Conservation (phyloP, 1,140 invertebrate species). For the Hyphantria cunea region DNA sequence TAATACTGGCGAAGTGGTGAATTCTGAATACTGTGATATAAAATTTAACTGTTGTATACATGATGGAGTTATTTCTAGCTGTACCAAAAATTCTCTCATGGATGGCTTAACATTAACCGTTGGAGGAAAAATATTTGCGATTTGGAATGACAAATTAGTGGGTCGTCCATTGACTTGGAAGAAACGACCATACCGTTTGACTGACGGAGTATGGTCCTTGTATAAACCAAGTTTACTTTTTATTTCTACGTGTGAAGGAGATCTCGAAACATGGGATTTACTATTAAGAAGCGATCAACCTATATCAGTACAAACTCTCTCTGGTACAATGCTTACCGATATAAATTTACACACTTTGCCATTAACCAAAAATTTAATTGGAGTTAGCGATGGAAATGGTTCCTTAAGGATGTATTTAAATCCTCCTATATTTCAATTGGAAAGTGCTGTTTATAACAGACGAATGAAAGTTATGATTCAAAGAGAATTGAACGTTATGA, state of each 20-base stretch:
- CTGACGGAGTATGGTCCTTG: slow-evolving; percentile 68
- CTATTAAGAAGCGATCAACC: slow-evolving; percentile 71
- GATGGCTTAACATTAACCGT: slow-evolving; percentile 79
- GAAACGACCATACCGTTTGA: slow-evolving; percentile 63
- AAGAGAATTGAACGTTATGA: slow-evolving; percentile 70
- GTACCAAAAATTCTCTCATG: slow-evolving; percentile 82
- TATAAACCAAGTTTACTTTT: slow-evolving; percentile 74
- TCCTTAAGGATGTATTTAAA: slow-evolving; percentile 83
- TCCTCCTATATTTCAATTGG: slow-evolving; percentile 77
- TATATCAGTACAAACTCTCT: slow-evolving; percentile 68
- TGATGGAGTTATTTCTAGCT: slow-evolving; percentile 84
- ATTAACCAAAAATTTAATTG: slow-evolving; percentile 78
- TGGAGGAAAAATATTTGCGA: slow-evolving; percentile 75
- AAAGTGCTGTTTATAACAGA: slow-evolving; percentile 51
- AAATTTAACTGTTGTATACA: slow-evolving; percentile 82
- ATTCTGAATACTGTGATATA: slow-evolving; percentile 80
- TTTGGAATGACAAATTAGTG: slow-evolving; percentile 65
- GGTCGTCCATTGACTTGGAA: slow-evolving; percentile 68
- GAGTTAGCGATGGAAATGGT: slow-evolving; percentile 83
- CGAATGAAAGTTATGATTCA: slow-evolving; percentile 62
- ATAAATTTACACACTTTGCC: slow-evolving; percentile 80
- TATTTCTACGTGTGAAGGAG: slow-evolving; percentile 65
- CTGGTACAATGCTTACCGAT: slow-evolving; percentile 75
- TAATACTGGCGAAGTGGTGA: slow-evolving; percentile 81
- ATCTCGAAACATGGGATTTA: slow-evolving; percentile 73